A percentile compares a stretch with the other conserved stretches of the same genome.
Evolutionary conservation across 2,797 vertebrate species (phyloP).

Genomic region (Smutsia gigantea): DNA sequence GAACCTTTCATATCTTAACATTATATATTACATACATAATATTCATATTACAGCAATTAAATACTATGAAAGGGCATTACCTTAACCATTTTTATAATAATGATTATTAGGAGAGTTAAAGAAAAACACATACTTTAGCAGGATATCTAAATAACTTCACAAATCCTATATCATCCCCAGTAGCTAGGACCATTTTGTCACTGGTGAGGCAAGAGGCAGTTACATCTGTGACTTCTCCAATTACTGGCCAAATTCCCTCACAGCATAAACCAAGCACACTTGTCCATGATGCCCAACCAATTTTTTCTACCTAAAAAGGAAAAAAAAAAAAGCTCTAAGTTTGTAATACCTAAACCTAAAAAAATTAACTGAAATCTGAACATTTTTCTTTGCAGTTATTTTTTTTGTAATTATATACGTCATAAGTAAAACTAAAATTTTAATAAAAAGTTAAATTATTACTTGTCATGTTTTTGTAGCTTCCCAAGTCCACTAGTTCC

Average conservation of each 20-base stretch:
- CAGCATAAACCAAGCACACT: conserved; percentile 95
- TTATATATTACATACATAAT: not conserved
- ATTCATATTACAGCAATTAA: conserved; percentile 37
- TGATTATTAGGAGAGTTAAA: conserved; percentile 54
- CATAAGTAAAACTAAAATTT: conserved; percentile 20
- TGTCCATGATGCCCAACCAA: conserved; percentile 97
- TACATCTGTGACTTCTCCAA: conserved; percentile 96
- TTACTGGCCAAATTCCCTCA: conserved; percentile 97
- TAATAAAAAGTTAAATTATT: conserved; percentile 7
- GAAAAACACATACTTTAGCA: conserved; percentile 92
- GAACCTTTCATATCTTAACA: not conserved
- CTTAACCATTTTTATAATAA: conserved; percentile 15
- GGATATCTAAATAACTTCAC: conserved; percentile 98
- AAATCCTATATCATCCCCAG: conserved; percentile 98
- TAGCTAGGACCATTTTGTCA: conserved; percentile 94
- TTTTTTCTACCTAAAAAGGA: conserved; percentile 94
- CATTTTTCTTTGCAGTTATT: not conserved
- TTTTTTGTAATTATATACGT: conserved; percentile 4
- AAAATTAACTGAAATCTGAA: not conserved
- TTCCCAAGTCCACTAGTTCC: not conserved
- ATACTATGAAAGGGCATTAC: not conserved
- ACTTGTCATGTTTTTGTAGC: not conserved
- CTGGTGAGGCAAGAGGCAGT: conserved; percentile 94
- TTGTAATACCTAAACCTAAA: not conserved
- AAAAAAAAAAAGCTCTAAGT: conserved; percentile 70